These are phyloP conservation scores for Gerris lacustris DNA, from an alignment of 2,888 invertebrate genomes.

Conservation along the genomic window DNA sequence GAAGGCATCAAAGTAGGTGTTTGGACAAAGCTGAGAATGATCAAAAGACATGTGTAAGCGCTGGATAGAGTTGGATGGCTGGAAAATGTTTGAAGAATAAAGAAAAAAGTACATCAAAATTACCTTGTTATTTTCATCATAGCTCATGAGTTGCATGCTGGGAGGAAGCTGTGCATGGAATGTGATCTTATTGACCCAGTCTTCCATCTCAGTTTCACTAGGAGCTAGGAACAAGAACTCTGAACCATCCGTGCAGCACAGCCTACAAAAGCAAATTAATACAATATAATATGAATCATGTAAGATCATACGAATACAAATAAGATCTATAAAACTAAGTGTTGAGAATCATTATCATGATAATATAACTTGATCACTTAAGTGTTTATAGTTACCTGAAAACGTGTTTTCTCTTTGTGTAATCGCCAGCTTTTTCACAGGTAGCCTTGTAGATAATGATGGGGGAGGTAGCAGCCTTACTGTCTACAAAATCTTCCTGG, in stretches of 20 bases:
- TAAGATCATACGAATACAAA: not conserved
- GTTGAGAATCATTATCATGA: no score
- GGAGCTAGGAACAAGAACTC: slow-evolving; percentile 81
- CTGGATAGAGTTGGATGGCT: no score
- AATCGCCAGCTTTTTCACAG: slow-evolving; percentile 80
- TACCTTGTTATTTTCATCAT: slow-evolving; percentile 56
- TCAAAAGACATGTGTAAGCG: no score
- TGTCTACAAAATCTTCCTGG: slow-evolving; percentile 74
- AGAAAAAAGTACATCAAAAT: no score
- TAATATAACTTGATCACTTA: no score
- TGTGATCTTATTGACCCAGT: slow-evolving; percentile 83
- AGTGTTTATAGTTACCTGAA: slow-evolving; percentile 42
- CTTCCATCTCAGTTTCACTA: slow-evolving; percentile 60
- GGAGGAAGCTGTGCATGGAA: slow-evolving; percentile 89
- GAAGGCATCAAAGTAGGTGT: no score
- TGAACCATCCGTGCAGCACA: slow-evolving; percentile 77
- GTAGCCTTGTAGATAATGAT: slow-evolving; percentile 62
- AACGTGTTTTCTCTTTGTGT: slow-evolving; percentile 88
- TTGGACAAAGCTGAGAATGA: no score
- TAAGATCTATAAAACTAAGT: no score
- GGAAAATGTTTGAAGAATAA: no score
- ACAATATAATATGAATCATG: not conserved
- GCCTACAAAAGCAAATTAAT: slow-evolving; percentile 39
- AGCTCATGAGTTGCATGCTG: slow-evolving; percentile 72
- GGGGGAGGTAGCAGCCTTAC: slow-evolving; percentile 78